Base-by-base conservation (phyloP, 2,113 vertebrate species). In the Oophaga pumilio region DNA sequence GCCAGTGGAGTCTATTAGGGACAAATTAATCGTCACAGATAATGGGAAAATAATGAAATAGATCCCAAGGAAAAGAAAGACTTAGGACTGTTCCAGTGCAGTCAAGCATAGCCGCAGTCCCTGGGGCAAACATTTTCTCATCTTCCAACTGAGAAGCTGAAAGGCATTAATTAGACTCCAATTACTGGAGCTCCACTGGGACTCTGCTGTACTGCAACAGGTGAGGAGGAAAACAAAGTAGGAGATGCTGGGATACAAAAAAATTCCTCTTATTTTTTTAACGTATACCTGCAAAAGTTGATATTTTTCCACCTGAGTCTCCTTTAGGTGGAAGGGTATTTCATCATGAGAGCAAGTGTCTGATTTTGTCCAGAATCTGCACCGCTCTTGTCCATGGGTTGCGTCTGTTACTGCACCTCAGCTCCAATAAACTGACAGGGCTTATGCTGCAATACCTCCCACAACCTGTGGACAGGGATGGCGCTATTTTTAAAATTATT, bases 171-270 rank as follows among this genome's bases (percentile, higher is more conserved):
- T 87, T 68, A 22, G 84, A 84, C 71, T 50, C 89, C 88, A 90
- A 91, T 91, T 91, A 90, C 85, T 68, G 76, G 76, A 14, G n/a
- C 84, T 87, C 77, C 86, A 20, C 49, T 20, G 77, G 87, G 89
- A 82, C 28, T 71, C 43, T 20, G 5, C 33, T n/a, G 50, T 69
- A 74, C 68, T 13, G 77, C 60, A 50, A 85, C 87, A 87, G 89
- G 77, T 82, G 85, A 89, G 43, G 57, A 59, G n/a, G 49, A 68
- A 89, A 93, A 90, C 93, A 93, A 94, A 95, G 94, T 92, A 78
- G 90, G 76, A 73, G 62, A 28, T 15, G 8, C 43, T 14, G 18
- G 1, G 52, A 74, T 11, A n/a, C n/a, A 15, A 33, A 71, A 71
- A 14, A 69, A 69, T 66, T 6, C 4, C 17, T 9, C 53, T n/a